Base-by-base conservation (phyloP, 2,888 invertebrate genomes). In the Tenthredo notha region DNA sequence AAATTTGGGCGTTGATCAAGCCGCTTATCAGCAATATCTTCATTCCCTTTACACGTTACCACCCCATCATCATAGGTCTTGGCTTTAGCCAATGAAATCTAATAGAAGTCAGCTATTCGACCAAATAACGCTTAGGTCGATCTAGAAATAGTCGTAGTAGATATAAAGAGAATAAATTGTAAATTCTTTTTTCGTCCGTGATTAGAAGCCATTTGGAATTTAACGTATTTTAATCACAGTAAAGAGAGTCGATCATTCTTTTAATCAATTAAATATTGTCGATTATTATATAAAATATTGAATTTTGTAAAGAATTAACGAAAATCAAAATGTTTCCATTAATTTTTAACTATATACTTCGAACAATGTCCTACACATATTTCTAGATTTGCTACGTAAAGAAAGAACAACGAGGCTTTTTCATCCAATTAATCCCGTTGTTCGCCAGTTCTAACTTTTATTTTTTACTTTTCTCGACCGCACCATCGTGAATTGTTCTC, bases 11-110 rank as follows among this genome's bases (percentile, higher is more conserved):
- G 90, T 93, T 85, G 93, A 93, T 86, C 92, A 93, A 9, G 89
- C 93, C 25, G 92, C 92, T 82, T 93, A 93, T 87, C 93, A 93
- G 85, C 93, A 93, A 86, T 93, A 93, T 85, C 86, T 93, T 86
- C 93, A 93, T 88, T 93, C 93, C 77, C 88, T 93, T 25, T 93
- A 93, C 82, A 92, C 93, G 65, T 89, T 93, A 78, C 93, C 91
- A 86, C 92, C 92, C 84, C 93, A 92, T 88, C 91, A 91, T 88
- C 92, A 92, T 87, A 90, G 93, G 90, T 90, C 93, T 86, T 93
- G 93, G 93, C 92, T 93, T 86, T 93, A 93, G 93, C 92, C 90
- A 87, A 85, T 88, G 85, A 88, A 87, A 87, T 88, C 88, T 87
- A 85, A 43, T 10, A 74, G 87, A 67, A 83, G 54, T 83, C 83